phyloP scores from a whole-genome alignment of 2,888 invertebrate species.

The Caradrina clavipalpis region DNA sequence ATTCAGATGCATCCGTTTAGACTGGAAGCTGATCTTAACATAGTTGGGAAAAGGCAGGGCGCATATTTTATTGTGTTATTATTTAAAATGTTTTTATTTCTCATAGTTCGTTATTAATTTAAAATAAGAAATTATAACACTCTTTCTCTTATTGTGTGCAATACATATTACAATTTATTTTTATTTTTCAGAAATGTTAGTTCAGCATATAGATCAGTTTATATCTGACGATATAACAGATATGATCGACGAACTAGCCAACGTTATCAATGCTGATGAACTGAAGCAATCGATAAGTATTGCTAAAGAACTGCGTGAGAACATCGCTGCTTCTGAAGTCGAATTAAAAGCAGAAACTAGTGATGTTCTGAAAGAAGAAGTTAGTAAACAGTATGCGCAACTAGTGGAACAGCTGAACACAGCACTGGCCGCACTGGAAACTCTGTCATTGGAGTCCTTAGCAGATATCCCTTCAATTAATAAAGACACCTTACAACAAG shows the following conservation, averaged over 20 bases:
- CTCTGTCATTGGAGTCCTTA: slow-evolving; percentile 58
- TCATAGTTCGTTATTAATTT: too few species aligned
- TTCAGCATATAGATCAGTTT: slow-evolving; percentile 73
- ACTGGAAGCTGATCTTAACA: too few species aligned
- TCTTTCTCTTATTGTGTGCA: not conserved
- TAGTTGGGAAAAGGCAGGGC: too few species aligned
- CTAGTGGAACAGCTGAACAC: slow-evolving; percentile 64
- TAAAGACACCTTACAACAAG: slow-evolving; percentile 50
- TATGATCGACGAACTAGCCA: slow-evolving; percentile 65
- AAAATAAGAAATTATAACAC: too few species aligned
- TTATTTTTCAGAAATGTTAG: slow-evolving; percentile 68
- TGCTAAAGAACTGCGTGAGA: slow-evolving; percentile 72
- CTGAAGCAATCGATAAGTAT: slow-evolving; percentile 67
- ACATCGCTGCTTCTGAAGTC: slow-evolving; percentile 53
- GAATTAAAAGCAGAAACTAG: slow-evolving; percentile 50
- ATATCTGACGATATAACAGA: slow-evolving; percentile 68
- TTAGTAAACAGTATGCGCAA: slow-evolving; percentile 52
- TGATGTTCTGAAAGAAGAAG: slow-evolving; percentile 37
- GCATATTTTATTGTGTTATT: too few species aligned
- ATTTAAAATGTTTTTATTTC: too few species aligned
- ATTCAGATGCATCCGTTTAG: too few species aligned
- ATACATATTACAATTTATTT: not conserved
- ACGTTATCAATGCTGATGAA: slow-evolving; percentile 59
- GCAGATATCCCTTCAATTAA: slow-evolving; percentile 47
- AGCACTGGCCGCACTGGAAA: slow-evolving; percentile 61